phyloP scores from a whole-genome alignment of 2,888 invertebrate species.

The Caenorhabditis zanzibari region DNA sequence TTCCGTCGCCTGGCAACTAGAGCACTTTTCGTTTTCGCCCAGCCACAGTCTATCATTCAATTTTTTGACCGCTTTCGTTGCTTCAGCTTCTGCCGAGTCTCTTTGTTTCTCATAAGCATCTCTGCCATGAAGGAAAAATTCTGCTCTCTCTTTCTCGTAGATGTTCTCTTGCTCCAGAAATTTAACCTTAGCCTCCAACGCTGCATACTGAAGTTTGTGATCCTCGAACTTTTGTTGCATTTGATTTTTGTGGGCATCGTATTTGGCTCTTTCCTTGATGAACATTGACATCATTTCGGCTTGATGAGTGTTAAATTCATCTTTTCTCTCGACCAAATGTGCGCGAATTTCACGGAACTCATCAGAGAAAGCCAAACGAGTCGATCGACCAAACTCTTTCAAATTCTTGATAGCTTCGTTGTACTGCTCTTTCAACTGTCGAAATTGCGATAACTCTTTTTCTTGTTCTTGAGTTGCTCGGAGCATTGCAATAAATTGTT shows the following conservation, averaged over 20 bases:
- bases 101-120: conserved; percentile 27
- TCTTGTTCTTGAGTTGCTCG: conserved; percentile 29
- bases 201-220: not conserved
- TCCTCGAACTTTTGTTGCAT: conserved; percentile 33
- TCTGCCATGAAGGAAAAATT: conserved; percentile 15
- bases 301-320: conserved; percentile 47
- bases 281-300: conserved; percentile 21
- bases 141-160: conserved; percentile 53
- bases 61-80: conserved; percentile 42
- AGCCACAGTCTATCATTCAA: conserved; percentile 59
- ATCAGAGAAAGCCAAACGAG: conserved; percentile 39
- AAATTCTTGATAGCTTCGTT: conserved; percentile 5
- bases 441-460: not conserved
- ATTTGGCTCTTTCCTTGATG: conserved; percentile 13
- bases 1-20: conserved; percentile 52
- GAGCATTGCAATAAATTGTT: conserved; percentile 40
- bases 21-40: conserved; percentile 57
- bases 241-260: conserved; percentile 8
- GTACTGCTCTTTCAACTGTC: conserved; percentile 6
- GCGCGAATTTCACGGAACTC: conserved; percentile 30
- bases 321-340: conserved; percentile 31
- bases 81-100: conserved; percentile 19
- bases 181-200: conserved; percentile 26
- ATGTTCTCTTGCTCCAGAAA: conserved; percentile 13
- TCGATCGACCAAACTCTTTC: conserved; percentile 30